Evolutionary conservation across 2,888 invertebrate species (phyloP).

Genomic region (Pseudeuparius sepicola): DNA sequence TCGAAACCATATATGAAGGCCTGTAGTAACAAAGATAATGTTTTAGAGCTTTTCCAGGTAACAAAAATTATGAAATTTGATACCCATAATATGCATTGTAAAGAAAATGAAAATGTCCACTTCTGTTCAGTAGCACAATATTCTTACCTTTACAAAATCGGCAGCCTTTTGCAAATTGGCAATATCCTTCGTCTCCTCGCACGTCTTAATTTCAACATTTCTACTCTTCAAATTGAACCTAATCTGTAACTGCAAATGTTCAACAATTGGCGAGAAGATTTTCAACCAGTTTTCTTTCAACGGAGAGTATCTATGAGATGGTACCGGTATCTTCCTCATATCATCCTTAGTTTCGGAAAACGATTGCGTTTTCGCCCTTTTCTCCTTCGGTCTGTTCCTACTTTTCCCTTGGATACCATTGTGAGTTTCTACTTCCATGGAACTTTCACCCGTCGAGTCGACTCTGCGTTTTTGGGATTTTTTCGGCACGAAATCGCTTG

Average conservation of each 20-base stretch:
- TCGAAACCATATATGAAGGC: conserved; percentile 96
- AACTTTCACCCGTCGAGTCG: conserved; percentile 42
- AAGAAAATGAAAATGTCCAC: too few species aligned
- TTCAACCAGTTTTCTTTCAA: conserved; percentile 95
- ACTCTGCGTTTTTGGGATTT: conserved; percentile 46
- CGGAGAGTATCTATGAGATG: conserved; percentile 87
- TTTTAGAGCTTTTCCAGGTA: too few species aligned
- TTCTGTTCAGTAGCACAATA: neutral
- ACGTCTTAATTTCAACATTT: conserved; percentile 75
- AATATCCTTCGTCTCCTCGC: conserved; percentile 68
- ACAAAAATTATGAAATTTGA: too few species aligned
- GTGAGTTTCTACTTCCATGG: conserved; percentile 58
- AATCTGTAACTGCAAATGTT: conserved; percentile 87
- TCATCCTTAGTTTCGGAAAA: conserved; percentile 47
- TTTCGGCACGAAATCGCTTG: conserved; percentile 44
- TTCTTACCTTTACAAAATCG: conserved; percentile 75
- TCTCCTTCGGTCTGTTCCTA: conserved; percentile 29
- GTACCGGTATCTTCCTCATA: conserved; percentile 75
- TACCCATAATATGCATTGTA: too few species aligned
- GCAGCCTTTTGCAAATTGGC: conserved; percentile 92
- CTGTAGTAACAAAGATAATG: conserved; percentile 27
- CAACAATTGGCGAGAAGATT: conserved; percentile 92
- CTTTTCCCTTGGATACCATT: conserved; percentile 51
- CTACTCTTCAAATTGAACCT: conserved; percentile 87
- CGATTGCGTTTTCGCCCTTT: conserved; percentile 27